These are phyloP conservation scores for Falco concolor DNA, from an alignment of 2,797 vertebrate species.

Conservation along the genomic window DNA sequence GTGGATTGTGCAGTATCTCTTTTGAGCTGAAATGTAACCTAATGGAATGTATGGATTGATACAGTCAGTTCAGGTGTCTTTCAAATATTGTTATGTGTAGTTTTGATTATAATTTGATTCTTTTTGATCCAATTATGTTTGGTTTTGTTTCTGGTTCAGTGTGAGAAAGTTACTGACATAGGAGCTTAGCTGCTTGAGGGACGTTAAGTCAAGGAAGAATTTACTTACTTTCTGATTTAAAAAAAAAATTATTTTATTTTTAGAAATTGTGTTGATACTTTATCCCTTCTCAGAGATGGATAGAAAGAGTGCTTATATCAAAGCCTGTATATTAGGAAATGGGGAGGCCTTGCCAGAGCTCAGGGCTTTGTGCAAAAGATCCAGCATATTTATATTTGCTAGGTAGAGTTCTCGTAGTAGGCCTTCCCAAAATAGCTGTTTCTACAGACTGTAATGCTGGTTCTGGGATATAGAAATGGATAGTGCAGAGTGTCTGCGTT, in stretches of 20 bases:
- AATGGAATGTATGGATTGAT: not conserved
- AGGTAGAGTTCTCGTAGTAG: not conserved
- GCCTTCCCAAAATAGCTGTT: not conserved
- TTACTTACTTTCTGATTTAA: not conserved
- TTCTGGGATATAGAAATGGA: not conserved
- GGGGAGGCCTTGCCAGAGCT: not conserved
- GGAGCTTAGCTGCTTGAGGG: not conserved
- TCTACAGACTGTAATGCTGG: not conserved
- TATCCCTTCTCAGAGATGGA: not conserved
- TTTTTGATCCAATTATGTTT: not conserved
- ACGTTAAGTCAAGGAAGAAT: not conserved
- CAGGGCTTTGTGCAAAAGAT: not conserved
- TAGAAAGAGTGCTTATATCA: not conserved
- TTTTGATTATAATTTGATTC: not conserved
- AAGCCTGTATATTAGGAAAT: not conserved
- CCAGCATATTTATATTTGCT: not conserved
- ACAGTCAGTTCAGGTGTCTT: not conserved
- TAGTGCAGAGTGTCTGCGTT: not conserved
- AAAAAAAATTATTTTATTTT: not conserved
- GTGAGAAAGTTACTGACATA: not conserved
- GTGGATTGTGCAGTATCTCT: not conserved
- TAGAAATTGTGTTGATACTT: not conserved
- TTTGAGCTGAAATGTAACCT: not conserved
- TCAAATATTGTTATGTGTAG: not conserved
- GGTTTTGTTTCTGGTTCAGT: not conserved